phyloP scores from a whole-genome alignment of 53 echinoderm and acorn worm genomes.

The Hippasteria phrygiana region DNA sequence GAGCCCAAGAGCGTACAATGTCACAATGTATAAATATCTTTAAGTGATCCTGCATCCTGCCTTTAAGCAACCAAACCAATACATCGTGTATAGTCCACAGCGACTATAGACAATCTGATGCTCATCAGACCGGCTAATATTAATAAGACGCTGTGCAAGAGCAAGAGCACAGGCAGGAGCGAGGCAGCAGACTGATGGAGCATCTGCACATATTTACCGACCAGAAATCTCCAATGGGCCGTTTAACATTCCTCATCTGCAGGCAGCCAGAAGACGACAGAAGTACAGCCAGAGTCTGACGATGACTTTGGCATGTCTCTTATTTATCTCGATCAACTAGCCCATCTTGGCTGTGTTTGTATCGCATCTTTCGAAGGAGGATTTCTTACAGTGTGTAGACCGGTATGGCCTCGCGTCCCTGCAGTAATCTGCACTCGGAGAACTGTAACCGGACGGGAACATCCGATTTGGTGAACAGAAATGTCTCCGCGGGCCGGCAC shows the following conservation, averaged over 20 bases:
- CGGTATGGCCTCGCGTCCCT: background rate
- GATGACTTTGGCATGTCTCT: conserved; percentile 7
- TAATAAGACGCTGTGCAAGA: background rate
- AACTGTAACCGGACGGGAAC: background rate
- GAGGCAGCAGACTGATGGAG: background rate
- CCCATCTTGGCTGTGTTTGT: background rate
- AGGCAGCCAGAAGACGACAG: background rate
- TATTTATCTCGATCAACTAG: background rate
- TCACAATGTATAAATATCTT: no score
- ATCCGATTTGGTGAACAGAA: conserved; percentile 13
- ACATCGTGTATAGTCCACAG: no score
- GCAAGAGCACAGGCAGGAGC: background rate
- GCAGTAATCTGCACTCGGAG: background rate
- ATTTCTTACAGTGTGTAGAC: background rate
- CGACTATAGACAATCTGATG: no score
- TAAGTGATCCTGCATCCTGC: no score
- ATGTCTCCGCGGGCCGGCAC: background rate
- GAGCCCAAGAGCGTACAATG: no score
- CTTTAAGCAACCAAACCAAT: no score
- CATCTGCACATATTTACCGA: background rate
- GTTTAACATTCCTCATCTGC: conserved; percentile 5
- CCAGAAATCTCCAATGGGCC: background rate
- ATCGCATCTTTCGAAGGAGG: background rate
- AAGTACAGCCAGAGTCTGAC: background rate
- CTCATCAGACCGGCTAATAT: no score